Percentiles rank a stretch among this genome's conserved stretches.
These are phyloP conservation scores for Hyperoodon ampullatus DNA, from an alignment of 2,113 vertebrate species.

Conservation along the genomic window DNA sequence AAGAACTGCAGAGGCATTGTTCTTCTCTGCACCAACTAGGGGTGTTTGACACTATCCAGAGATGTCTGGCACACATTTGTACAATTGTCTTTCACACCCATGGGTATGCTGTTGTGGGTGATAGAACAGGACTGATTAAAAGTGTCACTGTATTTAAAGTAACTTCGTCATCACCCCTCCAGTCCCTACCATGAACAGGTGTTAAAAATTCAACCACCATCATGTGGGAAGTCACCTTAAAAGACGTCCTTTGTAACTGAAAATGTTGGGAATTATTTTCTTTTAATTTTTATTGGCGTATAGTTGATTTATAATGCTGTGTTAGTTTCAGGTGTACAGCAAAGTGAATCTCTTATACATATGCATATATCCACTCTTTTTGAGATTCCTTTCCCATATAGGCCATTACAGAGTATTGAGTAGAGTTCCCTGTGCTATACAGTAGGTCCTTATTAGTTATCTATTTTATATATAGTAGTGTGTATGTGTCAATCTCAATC, in stretches of 20 bases:
- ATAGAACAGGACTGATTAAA: slow-evolving; percentile 4
- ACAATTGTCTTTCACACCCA: slow-evolving; percentile 36
- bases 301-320: background rate
- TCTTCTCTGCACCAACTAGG: background rate
- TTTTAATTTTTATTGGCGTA: background rate
- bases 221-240: background rate
- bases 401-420: background rate
- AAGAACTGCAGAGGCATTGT: background rate
- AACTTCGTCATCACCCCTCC: background rate
- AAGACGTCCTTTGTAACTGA: background rate
- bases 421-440: background rate
- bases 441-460: background rate
- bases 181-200: background rate
- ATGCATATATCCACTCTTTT: background rate
- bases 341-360: background rate
- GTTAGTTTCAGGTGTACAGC: background rate
- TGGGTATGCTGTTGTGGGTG: background rate
- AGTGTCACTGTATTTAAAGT: slow-evolving; percentile 22
- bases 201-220: slow-evolving; percentile 21
- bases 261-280: background rate
- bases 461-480: background rate
- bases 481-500: too few species aligned
- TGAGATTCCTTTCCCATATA: background rate
- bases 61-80: background rate
- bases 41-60: background rate